Base-by-base conservation (phyloP, 2,113 vertebrate species). In the Cinclus mexicanus region DNA sequence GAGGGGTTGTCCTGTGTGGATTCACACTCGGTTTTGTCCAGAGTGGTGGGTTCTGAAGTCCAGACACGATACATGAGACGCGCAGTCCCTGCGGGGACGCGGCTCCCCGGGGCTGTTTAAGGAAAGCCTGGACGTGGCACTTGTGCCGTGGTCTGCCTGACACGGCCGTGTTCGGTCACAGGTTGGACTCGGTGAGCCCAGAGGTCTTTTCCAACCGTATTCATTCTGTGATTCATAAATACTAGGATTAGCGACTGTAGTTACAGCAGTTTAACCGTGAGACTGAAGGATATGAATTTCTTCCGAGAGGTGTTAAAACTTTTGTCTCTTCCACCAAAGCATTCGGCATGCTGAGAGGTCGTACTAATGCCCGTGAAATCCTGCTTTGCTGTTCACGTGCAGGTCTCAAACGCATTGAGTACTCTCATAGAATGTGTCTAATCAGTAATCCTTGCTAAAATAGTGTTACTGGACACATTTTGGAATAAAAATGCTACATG, bases 31-130 rank as follows among this genome's bases (percentile, higher is more conserved):
- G 0, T 65, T 75, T 78, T 29, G 31, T 28, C 12, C 26, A 1
- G 28, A 17, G 20, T 14, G 46, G 7, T 33, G 46, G 19, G 1
- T 67, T 56, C 41, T 53, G 83, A 82, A 82, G 52, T 10, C 14
- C 37, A 17, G 0, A 25, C 23, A 1, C 4, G 29, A 1, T 6
- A 1, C 17, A 0, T 6, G 64, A 59, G 16, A 4, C 3, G 25
- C 7, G 8, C 0, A 22, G 55, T 31, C 20, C n/a, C 25, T 55
- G 25, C 55, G 35, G 29, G 31, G 47, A 12, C 6, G 23, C 69
- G 1, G 0, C 29, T 60, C 5, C 33, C 16, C 13, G 29, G 16
- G 9, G 21, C 41, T 19, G 55, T 41, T 41, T 1, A 3, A 3
- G 47, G 9, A 5, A 12, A 55, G 47, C 10, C 44, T 4, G 47